Conservation (phyloP, 2,113 vertebrate genomes). For the Microtus ochrogaster region DNA sequence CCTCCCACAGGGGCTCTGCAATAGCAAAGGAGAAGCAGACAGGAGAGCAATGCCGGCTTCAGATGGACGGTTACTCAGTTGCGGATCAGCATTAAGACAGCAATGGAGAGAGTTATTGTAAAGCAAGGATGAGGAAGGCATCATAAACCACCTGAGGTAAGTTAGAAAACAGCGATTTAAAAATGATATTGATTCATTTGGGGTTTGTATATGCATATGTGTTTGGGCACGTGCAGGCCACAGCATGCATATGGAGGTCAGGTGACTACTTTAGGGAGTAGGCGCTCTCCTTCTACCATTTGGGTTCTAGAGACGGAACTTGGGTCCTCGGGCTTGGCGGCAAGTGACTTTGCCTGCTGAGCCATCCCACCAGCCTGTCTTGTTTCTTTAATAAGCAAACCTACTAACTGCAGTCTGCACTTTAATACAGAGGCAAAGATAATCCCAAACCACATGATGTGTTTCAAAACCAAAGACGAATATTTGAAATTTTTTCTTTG, state of each 20-base stretch:
- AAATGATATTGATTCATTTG: neutral
- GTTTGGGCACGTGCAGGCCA: neutral
- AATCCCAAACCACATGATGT: constrained; percentile 59
- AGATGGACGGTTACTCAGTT: neutral
- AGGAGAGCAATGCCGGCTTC: neutral
- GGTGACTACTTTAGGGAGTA: neutral
- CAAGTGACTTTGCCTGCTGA: neutral
- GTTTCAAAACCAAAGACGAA: constrained; percentile 61
- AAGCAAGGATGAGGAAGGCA: constrained; percentile 12
- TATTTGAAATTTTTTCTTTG: constrained; percentile 63
- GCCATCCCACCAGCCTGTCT: neutral
- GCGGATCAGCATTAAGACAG: neutral
- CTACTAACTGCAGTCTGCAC: constrained; percentile 30
- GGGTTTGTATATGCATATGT: neutral
- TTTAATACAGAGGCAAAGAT: constrained; percentile 33
- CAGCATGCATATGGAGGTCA: neutral
- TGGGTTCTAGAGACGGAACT: neutral
- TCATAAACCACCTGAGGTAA: neutral
- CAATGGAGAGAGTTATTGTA: constrained; percentile 30
- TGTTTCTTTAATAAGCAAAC: neutral
- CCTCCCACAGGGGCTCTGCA: neutral
- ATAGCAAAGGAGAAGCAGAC: neutral
- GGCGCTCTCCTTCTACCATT: neutral
- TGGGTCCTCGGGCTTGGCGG: neutral
- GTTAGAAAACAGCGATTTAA: constrained; percentile 30